A percentile compares a stretch with the other conserved stretches of the same genome.
Evolutionary conservation across 2,888 invertebrate species (phyloP).

Genomic region (Pammene fasciana): DNA sequence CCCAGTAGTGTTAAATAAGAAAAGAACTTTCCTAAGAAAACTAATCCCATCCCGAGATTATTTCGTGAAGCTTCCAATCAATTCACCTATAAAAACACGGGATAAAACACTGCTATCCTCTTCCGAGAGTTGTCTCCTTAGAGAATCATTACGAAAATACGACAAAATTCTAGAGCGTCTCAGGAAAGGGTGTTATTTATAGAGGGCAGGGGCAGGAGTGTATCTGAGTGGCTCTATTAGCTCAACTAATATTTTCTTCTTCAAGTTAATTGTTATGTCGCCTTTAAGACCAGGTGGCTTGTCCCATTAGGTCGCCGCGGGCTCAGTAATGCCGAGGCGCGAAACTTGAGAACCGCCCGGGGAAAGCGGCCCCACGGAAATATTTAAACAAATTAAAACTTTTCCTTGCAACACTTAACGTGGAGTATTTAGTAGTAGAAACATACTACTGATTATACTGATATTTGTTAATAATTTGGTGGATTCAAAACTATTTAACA

Average conservation of each 20-base stretch:
- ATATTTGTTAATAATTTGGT: conserved; percentile 63
- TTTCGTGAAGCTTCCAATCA: conserved; percentile 74
- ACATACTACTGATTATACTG: conserved; percentile 56
- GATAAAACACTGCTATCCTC: conserved; percentile 54
- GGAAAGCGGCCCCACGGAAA: conserved; percentile 68
- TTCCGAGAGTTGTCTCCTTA: conserved; percentile 62
- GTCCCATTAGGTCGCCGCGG: conserved; percentile 75
- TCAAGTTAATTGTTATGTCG: conserved; percentile 81
- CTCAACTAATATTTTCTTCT: conserved; percentile 81
- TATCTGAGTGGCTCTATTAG: conserved; percentile 79
- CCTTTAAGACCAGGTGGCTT: conserved; percentile 80
- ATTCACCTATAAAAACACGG: conserved; percentile 75
- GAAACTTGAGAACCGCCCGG: conserved; percentile 70
- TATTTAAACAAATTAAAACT: conserved; percentile 83
- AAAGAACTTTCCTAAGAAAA: conserved; percentile 69
- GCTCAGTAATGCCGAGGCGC: conserved; percentile 69
- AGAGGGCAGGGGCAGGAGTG: conserved; percentile 71
- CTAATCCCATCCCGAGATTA: conserved; percentile 73
- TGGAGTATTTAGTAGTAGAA: conserved; percentile 52
- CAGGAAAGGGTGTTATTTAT: conserved; percentile 78
- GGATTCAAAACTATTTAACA: neutral
- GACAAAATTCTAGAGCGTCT: conserved; percentile 72
- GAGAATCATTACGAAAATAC: conserved; percentile 78
- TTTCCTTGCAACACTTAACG: conserved; percentile 71
- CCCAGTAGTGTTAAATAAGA: conserved; percentile 60